Conservation (phyloP, 1,140 invertebrate species). For the Varroa destructor region DNA sequence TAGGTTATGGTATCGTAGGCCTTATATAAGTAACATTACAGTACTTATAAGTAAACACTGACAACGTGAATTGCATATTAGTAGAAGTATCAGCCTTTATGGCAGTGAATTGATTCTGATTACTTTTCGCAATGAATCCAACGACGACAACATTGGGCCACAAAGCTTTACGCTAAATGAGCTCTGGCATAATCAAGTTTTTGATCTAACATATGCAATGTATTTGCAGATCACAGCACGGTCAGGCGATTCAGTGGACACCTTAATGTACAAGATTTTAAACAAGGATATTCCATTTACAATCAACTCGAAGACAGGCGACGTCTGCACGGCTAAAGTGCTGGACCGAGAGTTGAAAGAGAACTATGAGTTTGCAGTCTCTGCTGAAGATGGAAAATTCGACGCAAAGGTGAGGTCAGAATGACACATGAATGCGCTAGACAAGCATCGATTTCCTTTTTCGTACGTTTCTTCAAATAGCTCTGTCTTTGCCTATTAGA, state of each 20-base stretch:
- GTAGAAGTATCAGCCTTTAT: too few species aligned
- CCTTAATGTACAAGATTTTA: slow-evolving; percentile 34
- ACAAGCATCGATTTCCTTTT: neutral
- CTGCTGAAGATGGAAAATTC: slow-evolving; percentile 36
- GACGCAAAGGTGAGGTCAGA: slow-evolving; percentile 30
- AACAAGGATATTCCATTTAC: slow-evolving; percentile 34
- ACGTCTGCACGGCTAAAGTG: slow-evolving; percentile 67
- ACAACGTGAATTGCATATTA: too few species aligned
- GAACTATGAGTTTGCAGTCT: slow-evolving; percentile 36
- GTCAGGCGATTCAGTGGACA: slow-evolving; percentile 37
- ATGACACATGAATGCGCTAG: slow-evolving; percentile 27
- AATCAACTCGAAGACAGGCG: slow-evolving; percentile 51
- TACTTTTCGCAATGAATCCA: too few species aligned
- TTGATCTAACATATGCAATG: neutral
- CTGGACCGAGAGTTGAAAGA: slow-evolving; percentile 63
- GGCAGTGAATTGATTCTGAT: too few species aligned
- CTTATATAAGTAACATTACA: too few species aligned
- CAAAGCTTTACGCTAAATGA: too few species aligned
- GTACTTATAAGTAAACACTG: too few species aligned
- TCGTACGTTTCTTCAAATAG: slow-evolving; percentile 20
- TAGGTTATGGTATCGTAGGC: too few species aligned
- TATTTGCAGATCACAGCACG: slow-evolving; percentile 33
- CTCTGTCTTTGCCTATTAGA: slow-evolving; percentile 40
- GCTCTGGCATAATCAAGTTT: too few species aligned
- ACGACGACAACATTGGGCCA: too few species aligned